These are phyloP conservation scores for Cartodere bifasciata DNA, from an alignment of 2,888 invertebrate species.

Conservation along the genomic window DNA sequence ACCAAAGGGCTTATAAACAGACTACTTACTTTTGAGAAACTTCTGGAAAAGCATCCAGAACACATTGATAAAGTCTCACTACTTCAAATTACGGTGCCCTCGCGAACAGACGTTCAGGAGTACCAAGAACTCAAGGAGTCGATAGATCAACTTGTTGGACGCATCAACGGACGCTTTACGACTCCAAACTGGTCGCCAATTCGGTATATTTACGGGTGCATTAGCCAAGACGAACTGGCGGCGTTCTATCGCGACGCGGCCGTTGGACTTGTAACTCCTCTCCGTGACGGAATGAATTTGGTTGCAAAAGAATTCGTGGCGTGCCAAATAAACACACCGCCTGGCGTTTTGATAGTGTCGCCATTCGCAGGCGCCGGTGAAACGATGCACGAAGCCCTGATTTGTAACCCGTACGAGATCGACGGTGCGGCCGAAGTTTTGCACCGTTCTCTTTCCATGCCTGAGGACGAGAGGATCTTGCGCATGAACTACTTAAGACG, in stretches of 20 bases:
- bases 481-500: conserved; percentile 76
- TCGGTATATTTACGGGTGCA: conserved; percentile 73
- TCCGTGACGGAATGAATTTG: conserved; percentile 84
- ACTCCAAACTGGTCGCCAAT: conserved; percentile 90
- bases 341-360: conserved; percentile 74
- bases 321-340: conserved; percentile 75
- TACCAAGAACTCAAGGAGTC: conserved; percentile 79
- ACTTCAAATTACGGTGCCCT: conserved; percentile 78
- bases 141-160: conserved; percentile 78
- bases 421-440: conserved; percentile 79
- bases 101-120: conserved; percentile 79
- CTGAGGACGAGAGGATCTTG: conserved; percentile 73
- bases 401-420: conserved; percentile 82
- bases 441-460: conserved; percentile 81
- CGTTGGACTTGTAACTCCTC: conserved; percentile 75
- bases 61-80: conserved; percentile 74
- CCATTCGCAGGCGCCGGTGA: conserved; percentile 89
- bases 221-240: conserved; percentile 74
- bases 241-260: conserved; percentile 79
- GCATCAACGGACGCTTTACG: conserved; percentile 79
- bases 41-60: conserved; percentile 73
- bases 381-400: conserved; percentile 85
- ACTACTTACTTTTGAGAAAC: conserved; percentile 68
- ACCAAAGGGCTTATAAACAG: conserved; percentile 81
- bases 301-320: conserved; percentile 90